Conservation (phyloP, 2,888 invertebrate genomes). For the Ophion obscuratus region DNA sequence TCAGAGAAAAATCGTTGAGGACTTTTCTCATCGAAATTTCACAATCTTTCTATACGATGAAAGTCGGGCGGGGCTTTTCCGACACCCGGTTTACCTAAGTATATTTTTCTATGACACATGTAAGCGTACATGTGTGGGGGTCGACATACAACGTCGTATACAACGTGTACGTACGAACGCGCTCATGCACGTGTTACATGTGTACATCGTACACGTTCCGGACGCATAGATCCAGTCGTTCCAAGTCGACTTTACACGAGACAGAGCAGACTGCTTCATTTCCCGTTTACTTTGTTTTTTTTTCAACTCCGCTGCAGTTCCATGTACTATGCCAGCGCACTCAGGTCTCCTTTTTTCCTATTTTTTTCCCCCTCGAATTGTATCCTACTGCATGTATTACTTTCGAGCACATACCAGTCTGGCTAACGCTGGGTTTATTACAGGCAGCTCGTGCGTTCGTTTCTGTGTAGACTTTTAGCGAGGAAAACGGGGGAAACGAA, state of each 20-base stretch:
- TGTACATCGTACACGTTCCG: conserved; percentile 19
- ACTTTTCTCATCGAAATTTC: not conserved
- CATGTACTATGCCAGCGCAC: not conserved
- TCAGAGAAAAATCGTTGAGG: not conserved
- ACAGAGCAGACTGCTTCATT: conserved; percentile 52
- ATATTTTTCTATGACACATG: conserved; percentile 29
- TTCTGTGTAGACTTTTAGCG: not conserved
- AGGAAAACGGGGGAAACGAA: not conserved
- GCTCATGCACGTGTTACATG: conserved; percentile 3
- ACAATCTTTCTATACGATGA: too few relatives aligned
- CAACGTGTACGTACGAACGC: conserved; percentile 24
- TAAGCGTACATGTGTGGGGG: conserved; percentile 14
- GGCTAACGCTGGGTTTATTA: not conserved
- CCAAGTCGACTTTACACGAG: conserved; percentile 25
- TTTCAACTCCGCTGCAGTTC: conserved; percentile 5
- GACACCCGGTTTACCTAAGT: not conserved
- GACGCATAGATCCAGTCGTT: conserved; percentile 29
- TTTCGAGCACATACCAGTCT: not conserved
- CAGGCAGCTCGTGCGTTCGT: not conserved
- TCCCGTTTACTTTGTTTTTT: conserved; percentile 49
- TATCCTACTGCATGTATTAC: conserved; percentile 5
- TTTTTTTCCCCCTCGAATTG: not conserved
- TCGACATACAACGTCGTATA: not conserved
- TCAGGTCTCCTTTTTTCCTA: not conserved
- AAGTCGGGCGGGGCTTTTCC: not conserved